Evolutionary conservation across 1,140 invertebrate genomes (phyloP).

Genomic region (Proales similis): DNA sequence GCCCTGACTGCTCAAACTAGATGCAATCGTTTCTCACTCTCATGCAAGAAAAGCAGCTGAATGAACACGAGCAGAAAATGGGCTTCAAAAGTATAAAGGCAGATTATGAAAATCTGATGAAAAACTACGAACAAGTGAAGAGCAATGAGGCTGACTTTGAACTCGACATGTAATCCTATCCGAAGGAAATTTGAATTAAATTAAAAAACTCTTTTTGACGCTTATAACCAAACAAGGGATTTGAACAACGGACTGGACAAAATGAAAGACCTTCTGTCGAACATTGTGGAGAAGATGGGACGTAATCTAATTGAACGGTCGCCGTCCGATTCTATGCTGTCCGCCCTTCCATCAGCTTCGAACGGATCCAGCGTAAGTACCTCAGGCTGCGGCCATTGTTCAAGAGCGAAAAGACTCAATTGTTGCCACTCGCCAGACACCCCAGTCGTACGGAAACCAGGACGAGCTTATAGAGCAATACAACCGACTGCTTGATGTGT

Average conservation of each 20-base stretch:
- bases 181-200: background rate
- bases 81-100: conserved; percentile 25
- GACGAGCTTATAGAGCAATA: conserved; percentile 22
- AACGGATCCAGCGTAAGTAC: conserved; percentile 28
- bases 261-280: conserved; percentile 25
- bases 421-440: background rate
- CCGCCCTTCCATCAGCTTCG: too few species aligned
- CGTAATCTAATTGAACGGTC: conserved; percentile 20
- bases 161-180: conserved; percentile 7
- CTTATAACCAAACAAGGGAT: conserved; percentile 1
- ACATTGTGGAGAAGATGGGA: conserved; percentile 33
- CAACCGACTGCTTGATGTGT: conserved; percentile 28
- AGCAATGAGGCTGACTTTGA: background rate
- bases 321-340: too few species aligned
- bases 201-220: background rate
- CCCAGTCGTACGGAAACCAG: conserved; percentile 12
- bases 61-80: conserved; percentile 25
- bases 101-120: conserved; percentile 14
- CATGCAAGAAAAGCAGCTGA: conserved; percentile 33
- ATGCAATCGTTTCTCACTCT: conserved; percentile 37
- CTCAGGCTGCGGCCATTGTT: background rate
- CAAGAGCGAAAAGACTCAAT: background rate
- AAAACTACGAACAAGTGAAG: conserved; percentile 13
- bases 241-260: conserved; percentile 27
- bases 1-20: too few species aligned